These are phyloP conservation scores for Stegodyphus dumicola DNA, from an alignment of 1,140 invertebrate species.

Conservation along the genomic window DNA sequence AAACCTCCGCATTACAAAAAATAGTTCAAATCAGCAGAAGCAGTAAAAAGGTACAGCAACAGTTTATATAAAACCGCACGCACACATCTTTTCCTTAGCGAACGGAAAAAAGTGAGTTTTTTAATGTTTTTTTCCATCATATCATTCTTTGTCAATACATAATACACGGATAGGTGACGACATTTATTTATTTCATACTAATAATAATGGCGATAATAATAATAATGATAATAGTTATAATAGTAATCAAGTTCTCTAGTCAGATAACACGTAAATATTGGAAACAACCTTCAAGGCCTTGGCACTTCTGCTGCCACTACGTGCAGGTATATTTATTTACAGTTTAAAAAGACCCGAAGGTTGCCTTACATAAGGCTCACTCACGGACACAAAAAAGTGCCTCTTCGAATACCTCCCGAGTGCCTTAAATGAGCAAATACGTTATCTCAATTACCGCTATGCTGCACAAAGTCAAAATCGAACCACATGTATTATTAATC, in stretches of 20 bases:
- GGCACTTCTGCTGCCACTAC: conserved; percentile 61
- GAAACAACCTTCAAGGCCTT: conserved; percentile 54
- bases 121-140: conserved; percentile 39
- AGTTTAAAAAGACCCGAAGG: conserved; percentile 60
- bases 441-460: too few species aligned
- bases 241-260: conserved; percentile 58
- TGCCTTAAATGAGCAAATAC: too few species aligned
- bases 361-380: conserved; percentile 59
- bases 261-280: conserved; percentile 57
- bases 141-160: conserved; percentile 50
- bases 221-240: conserved; percentile 25
- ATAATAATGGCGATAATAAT: conserved; percentile 33
- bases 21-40: conserved; percentile 58
- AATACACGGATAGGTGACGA: conserved; percentile 53
- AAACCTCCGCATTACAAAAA: conserved; percentile 60
- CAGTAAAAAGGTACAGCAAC: conserved; percentile 58
- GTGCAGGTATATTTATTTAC: conserved; percentile 61
- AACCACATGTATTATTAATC: too few species aligned
- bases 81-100: conserved; percentile 46
- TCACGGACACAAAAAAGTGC: conserved; percentile 17
- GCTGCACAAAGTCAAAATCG: too few species aligned
- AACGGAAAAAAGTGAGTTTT: conserved; percentile 48
- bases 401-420: not conserved
- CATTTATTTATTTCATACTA: conserved; percentile 35
- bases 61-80: conserved; percentile 60